These are phyloP conservation scores for Echeneis naucrates DNA, from an alignment of 2,797 vertebrate genomes.

Conservation along the genomic window DNA sequence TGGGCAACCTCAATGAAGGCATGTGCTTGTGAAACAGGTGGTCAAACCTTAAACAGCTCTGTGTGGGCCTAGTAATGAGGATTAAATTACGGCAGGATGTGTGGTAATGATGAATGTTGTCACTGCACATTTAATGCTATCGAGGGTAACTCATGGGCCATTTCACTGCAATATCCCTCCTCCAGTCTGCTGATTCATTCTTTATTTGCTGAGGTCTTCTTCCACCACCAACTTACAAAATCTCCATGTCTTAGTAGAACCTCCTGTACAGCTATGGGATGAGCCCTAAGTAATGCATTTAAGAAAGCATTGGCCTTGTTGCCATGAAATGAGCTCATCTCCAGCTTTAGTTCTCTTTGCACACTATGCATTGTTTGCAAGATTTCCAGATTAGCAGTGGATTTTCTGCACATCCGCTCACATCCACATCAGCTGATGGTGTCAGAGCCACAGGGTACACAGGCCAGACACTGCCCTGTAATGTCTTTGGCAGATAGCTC, in stretches of 20 bases:
- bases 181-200: conserved; percentile 33
- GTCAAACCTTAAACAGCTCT: conserved; percentile 24
- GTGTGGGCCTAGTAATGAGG: conserved; percentile 30
- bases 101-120: conserved; percentile 15
- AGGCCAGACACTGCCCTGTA: conserved; percentile 22
- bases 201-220: conserved; percentile 11
- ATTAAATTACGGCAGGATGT: conserved; percentile 28
- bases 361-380: conserved; percentile 48
- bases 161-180: conserved; percentile 21
- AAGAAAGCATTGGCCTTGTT: conserved; percentile 22
- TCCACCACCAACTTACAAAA: conserved; percentile 23
- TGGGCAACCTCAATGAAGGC: background rate
- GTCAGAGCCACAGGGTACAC: conserved; percentile 47
- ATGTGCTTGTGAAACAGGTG: background rate
- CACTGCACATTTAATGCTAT: conserved; percentile 16
- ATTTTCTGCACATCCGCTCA: conserved; percentile 52
- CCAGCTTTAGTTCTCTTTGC: conserved; percentile 46
- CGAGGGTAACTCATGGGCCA: conserved; percentile 16
- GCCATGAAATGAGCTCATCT: conserved; percentile 37
- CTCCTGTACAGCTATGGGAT: conserved; percentile 22
- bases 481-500: conserved; percentile 40
- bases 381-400: conserved; percentile 51
- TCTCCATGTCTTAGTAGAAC: conserved; percentile 23
- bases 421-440: conserved; percentile 53
- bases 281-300: conserved; percentile 28